Conservation (phyloP, 2,888 invertebrate genomes). For the Tipula vernalis region DNA sequence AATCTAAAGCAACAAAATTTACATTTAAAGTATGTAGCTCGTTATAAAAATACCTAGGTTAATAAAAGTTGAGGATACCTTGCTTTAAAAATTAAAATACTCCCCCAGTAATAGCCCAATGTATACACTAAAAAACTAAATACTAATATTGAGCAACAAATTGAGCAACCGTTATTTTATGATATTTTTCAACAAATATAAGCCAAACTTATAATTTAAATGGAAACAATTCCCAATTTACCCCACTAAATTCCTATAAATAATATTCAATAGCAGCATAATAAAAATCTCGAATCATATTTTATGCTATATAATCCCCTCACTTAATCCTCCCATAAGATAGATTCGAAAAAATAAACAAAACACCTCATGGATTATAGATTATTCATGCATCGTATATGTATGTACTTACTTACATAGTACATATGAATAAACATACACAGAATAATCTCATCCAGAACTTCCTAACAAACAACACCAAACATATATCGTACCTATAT, state of each 20-base stretch:
- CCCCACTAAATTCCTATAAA: neutral
- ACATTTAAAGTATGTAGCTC: too few relatives aligned
- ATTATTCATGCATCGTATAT: neutral
- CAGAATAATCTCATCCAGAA: neutral
- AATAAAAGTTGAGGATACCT: too few relatives aligned
- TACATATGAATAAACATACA: neutral
- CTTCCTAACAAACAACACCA: neutral
- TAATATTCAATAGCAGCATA: neutral
- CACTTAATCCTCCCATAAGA: neutral
- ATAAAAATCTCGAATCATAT: neutral
- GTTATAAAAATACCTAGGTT: too few relatives aligned
- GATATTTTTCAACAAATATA: neutral
- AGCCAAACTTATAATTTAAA: neutral
- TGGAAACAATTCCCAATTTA: neutral
- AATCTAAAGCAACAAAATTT: too few relatives aligned
- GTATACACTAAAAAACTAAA: too few relatives aligned
- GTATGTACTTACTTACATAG: neutral
- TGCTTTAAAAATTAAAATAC: too few relatives aligned
- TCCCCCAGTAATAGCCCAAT: too few relatives aligned
- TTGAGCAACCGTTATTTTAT: neutral
- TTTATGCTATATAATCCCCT: neutral
- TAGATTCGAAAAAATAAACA: neutral
- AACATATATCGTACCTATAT: neutral
- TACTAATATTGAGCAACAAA: neutral
- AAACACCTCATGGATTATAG: conserved; percentile 4